A percentile compares a stretch with the other conserved stretches of the same genome.
phyloP scores from a whole-genome alignment of 1,140 invertebrate genomes.

The Pantala flavescens region DNA sequence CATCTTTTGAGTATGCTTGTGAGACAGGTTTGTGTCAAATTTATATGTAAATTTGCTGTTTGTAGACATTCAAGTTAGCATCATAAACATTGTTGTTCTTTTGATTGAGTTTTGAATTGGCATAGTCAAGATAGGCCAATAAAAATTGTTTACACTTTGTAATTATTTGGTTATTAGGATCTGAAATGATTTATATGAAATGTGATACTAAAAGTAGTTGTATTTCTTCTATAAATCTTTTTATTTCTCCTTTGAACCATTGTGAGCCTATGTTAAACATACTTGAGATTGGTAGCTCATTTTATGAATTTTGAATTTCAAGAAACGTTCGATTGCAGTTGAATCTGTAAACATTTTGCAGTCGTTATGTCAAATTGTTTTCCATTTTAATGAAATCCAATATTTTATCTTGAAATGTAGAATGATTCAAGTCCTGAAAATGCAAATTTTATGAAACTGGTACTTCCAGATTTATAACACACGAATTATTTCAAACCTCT shows the following conservation, averaged over 20 bases:
- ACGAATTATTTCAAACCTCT: too few species aligned
- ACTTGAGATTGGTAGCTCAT: slow-evolving; percentile 15
- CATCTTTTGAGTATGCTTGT: slow-evolving; percentile 1
- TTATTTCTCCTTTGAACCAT: slow-evolving; percentile 11
- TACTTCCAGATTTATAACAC: too few species aligned
- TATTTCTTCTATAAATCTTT: not conserved
- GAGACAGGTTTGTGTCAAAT: not conserved
- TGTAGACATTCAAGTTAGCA: not conserved
- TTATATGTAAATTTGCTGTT: not conserved
- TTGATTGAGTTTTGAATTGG: not conserved
- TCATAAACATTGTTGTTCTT: not conserved
- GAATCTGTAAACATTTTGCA: too few species aligned
- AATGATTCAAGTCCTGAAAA: too few species aligned
- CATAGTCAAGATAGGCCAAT: not conserved
- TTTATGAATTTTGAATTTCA: too few species aligned
- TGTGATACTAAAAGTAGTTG: slow-evolving; percentile 10
- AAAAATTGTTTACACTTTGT: not conserved
- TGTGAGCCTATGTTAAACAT: too few species aligned
- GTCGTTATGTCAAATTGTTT: too few species aligned
- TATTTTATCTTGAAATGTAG: too few species aligned
- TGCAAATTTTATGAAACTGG: too few species aligned
- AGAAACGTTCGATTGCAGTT: too few species aligned
- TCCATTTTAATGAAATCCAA: too few species aligned
- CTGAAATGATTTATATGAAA: slow-evolving; percentile 11
- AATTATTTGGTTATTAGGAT: slow-evolving; percentile 10